Percentiles rank a stretch among this genome's conserved stretches.
These are phyloP conservation scores for Epinotia demarniana DNA, from an alignment of 2,888 invertebrate species.

Conservation along the genomic window DNA sequence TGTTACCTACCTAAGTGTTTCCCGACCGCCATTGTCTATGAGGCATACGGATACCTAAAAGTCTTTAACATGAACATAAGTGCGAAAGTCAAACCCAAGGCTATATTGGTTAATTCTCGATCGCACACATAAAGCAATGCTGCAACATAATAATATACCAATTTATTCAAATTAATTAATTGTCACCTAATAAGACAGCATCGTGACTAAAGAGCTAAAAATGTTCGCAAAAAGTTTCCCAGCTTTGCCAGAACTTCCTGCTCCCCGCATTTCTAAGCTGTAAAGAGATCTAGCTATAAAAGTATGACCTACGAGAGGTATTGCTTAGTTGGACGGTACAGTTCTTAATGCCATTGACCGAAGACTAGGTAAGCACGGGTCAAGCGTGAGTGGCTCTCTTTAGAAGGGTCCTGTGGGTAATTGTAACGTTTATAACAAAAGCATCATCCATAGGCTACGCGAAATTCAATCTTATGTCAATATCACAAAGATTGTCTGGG, in stretches of 20 bases:
- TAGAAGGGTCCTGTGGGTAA: slow-evolving; percentile 28
- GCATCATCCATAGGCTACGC: background rate
- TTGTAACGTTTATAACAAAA: slow-evolving; percentile 16
- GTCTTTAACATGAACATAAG: no score
- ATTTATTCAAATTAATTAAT: slow-evolving; percentile 27
- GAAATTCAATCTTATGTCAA: background rate
- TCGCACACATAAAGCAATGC: background rate
- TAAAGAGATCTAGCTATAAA: slow-evolving; percentile 2
- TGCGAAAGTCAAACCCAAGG: background rate
- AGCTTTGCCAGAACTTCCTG: background rate
- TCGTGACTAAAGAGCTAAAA: slow-evolving; percentile 29
- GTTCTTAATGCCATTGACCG: slow-evolving; percentile 60
- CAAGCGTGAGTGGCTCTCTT: slow-evolving; percentile 4
- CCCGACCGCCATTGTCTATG: no score
- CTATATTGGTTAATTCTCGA: background rate
- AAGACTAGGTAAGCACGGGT: slow-evolving; percentile 11
- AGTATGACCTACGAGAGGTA: slow-evolving; percentile 18
- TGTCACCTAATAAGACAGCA: slow-evolving; percentile 19
- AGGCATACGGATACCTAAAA: no score
- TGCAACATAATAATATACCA: background rate
- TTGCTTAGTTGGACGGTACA: slow-evolving; percentile 11
- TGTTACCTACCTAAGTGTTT: no score
- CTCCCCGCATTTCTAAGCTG: background rate
- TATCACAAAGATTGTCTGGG: background rate
- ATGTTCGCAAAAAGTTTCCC: slow-evolving; percentile 37